Evolutionary conservation across 2,888 invertebrate genomes (phyloP), one percentile per base, ranked within the genome.

Genomic region (Myopa tessellatipennis): DNA sequence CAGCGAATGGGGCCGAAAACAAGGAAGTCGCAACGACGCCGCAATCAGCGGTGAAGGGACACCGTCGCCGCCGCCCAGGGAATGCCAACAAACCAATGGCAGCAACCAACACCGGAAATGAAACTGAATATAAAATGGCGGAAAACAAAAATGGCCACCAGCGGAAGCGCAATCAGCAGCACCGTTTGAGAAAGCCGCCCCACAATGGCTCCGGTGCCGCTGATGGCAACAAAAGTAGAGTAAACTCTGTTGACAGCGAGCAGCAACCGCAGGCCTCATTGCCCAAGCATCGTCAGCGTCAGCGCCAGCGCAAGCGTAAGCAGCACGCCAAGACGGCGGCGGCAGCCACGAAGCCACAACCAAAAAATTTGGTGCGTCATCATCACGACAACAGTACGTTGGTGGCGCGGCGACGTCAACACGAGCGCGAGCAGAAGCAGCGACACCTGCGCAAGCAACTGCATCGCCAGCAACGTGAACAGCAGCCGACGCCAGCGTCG

Each of bases 291-390:
- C 65, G 65, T 58, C 80, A 81, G 60, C 83, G 81, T n/a, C 81
- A 81, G 77, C 79, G 82, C 67, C 81, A 81, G 77, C 79, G 82
- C 67, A 79, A 82, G 71, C 81, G 82, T 8, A 82, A 81, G 68
- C 82, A 82, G 34, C 77, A 82, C 60, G 77, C 78, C 3, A 82
- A 81, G 74, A 45, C 81, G 80, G 26, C 79, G 58, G 73, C 75
- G 0, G 14, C 78, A n/a, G 81, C 79, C 52, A 82, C 83, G 4
- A 80, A 83, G 74, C 83, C 85, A 26, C 85, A 86, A 76, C 85
- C 84, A 16, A 87, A 87, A 79, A 87, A 86, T 52, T 78, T 88
- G 79, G 83, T 86, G 78, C 85, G 87, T 68, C 88, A 87, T 79
- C 86, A 87, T 81, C 86, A 88, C 79, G 83, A 85, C 81, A 86